Conservation (phyloP, 2,888 invertebrate genomes). For the Caenorhabditis doughertyi region DNA sequence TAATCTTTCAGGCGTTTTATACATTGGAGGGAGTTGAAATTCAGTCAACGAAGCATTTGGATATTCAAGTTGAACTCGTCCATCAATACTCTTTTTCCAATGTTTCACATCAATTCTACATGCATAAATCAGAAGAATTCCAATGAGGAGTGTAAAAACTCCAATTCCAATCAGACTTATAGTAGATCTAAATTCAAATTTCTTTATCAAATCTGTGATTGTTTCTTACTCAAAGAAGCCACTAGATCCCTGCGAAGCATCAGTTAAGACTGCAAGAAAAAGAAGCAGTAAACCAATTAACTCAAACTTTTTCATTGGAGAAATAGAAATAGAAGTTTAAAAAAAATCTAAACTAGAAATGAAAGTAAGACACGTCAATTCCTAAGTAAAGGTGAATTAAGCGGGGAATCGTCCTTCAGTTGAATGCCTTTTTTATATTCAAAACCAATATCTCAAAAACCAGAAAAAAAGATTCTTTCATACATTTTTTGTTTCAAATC, state of each 20-base stretch:
- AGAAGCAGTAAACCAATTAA: conserved; percentile 9
- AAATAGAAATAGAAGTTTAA: neutral
- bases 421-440: too few species aligned
- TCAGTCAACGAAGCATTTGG: conserved; percentile 39
- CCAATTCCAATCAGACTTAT: too few species aligned
- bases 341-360: conserved; percentile 26
- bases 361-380: conserved; percentile 12
- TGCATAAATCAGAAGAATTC: conserved; percentile 27
- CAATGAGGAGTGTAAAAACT: too few species aligned
- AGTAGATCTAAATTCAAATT: too few species aligned
- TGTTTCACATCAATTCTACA: conserved; percentile 53
- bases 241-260: too few species aligned
- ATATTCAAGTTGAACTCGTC: conserved; percentile 21
- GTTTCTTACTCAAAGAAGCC: too few species aligned
- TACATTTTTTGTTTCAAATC: neutral
- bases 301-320: neutral
- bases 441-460: too few species aligned
- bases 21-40: conserved; percentile 41
- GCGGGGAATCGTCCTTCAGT: too few species aligned
- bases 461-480: neutral
- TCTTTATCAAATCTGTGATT: too few species aligned
- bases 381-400: too few species aligned
- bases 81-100: conserved; percentile 59
- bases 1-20: conserved; percentile 14
- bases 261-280: too few species aligned